Evolutionary conservation across 2,797 vertebrate species (phyloP).

Genomic region (Bradypus variegatus): DNA sequence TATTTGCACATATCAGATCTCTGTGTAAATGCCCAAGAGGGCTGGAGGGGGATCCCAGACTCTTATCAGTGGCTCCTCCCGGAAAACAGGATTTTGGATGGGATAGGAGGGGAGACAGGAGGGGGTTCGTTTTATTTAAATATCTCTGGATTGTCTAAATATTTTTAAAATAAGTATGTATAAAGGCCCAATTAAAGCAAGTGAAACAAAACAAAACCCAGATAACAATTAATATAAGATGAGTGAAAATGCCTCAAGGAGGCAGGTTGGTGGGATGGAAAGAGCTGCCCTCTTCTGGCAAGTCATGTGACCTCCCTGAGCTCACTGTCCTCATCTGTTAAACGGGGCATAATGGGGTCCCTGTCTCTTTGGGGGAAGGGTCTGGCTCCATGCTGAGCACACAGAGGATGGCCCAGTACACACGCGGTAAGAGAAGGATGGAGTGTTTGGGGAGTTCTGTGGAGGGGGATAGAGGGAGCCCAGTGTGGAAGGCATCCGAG

Average conservation of each 20-base stretch:
- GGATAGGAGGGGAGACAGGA: not conserved
- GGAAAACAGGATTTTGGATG: too few relatives aligned
- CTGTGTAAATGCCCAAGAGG: not conserved
- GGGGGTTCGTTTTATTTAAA: not conserved
- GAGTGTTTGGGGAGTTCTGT: not conserved
- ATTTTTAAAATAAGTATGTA: not conserved
- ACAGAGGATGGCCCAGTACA: not conserved
- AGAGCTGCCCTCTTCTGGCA: not conserved
- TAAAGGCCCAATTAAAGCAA: conserved; percentile 22
- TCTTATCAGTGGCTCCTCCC: not conserved
- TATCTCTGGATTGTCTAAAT: not conserved
- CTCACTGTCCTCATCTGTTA: not conserved
- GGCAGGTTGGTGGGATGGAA: not conserved
- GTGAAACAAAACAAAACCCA: conserved; percentile 1
- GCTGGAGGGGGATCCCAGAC: not conserved
- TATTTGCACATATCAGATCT: not conserved
- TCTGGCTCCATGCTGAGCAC: not conserved
- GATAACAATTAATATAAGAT: not conserved
- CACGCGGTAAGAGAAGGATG: not conserved
- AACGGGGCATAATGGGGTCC: not conserved
- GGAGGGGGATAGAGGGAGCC: not conserved
- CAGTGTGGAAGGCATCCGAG: not conserved
- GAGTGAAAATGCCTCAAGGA: not conserved
- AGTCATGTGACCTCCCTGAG: not conserved
- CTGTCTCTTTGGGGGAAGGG: not conserved